Evolutionary conservation across 2,797 vertebrate species (phyloP).

Genomic region (Acanthis flammea): DNA sequence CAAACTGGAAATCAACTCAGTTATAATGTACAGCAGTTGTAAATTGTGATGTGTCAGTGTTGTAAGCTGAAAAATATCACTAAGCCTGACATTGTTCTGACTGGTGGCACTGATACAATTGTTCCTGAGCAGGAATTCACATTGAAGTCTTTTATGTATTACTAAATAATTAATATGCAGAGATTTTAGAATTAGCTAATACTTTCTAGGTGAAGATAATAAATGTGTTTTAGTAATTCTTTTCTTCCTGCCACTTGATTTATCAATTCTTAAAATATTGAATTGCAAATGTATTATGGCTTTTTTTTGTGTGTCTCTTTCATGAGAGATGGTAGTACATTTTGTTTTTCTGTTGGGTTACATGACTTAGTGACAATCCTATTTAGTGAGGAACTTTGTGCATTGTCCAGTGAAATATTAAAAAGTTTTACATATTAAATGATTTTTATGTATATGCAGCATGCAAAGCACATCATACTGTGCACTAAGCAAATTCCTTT

Average conservation of each 20-base stretch:
- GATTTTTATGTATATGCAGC: background rate
- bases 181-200: background rate
- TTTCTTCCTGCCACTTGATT: slow-evolving; percentile 13
- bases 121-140: background rate
- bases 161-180: slow-evolving; percentile 4
- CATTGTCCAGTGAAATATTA: slow-evolving; percentile 4
- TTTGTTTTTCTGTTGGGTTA: slow-evolving; percentile 8
- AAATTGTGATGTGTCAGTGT: background rate
- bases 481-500: background rate
- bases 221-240: background rate
- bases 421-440: slow-evolving; percentile 9
- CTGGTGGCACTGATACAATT: background rate
- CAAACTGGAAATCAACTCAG: background rate
- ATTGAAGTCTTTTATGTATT: background rate
- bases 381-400: background rate
- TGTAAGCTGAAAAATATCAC: background rate
- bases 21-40: background rate
- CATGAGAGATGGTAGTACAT: background rate
- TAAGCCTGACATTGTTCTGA: background rate
- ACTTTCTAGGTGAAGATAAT: background rate
- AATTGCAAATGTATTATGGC: background rate
- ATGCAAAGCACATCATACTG: background rate
- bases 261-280: slow-evolving; percentile 12
- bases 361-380: background rate
- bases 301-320: background rate